Conservation (phyloP, 2,797 vertebrate genomes). For the Oophaga sylvatica region DNA sequence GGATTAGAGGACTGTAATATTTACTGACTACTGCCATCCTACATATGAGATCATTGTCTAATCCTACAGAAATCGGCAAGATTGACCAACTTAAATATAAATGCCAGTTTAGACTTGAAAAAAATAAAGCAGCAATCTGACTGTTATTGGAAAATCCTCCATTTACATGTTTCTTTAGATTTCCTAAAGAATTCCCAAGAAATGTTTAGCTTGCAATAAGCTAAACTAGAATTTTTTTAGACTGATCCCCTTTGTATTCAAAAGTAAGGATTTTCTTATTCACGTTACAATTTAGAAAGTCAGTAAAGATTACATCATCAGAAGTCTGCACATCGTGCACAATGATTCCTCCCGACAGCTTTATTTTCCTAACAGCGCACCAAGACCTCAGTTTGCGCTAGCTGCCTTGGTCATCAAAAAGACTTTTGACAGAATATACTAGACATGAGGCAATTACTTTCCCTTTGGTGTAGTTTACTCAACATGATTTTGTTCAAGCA, state of each 20-base stretch:
- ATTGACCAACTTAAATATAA: background rate
- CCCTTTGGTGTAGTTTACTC: constrained; percentile 28
- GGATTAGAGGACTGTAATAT: too few species aligned
- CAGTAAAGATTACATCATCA: constrained; percentile 18
- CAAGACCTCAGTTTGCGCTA: constrained; percentile 18
- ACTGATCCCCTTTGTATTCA: background rate
- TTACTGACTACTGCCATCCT: too few species aligned
- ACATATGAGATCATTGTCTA: too few species aligned
- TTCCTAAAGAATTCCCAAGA: background rate
- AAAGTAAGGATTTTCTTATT: background rate
- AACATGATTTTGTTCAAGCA: background rate
- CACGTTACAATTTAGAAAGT: constrained; percentile 3
- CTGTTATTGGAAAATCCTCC: background rate
- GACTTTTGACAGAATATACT: constrained; percentile 27
- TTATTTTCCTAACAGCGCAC: constrained; percentile 36
- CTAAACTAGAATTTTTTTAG: background rate
- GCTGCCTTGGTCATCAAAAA: constrained; percentile 22
- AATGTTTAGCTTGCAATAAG: background rate
- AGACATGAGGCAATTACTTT: constrained; percentile 24
- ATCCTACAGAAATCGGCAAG: background rate
- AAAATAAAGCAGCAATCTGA: background rate
- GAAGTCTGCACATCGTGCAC: constrained; percentile 31
- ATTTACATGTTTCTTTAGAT: background rate
- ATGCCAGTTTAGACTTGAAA: too few species aligned
- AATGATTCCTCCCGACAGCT: constrained; percentile 39